Conservation (phyloP, 2,797 vertebrate species). For the Sylvia borin region DNA sequence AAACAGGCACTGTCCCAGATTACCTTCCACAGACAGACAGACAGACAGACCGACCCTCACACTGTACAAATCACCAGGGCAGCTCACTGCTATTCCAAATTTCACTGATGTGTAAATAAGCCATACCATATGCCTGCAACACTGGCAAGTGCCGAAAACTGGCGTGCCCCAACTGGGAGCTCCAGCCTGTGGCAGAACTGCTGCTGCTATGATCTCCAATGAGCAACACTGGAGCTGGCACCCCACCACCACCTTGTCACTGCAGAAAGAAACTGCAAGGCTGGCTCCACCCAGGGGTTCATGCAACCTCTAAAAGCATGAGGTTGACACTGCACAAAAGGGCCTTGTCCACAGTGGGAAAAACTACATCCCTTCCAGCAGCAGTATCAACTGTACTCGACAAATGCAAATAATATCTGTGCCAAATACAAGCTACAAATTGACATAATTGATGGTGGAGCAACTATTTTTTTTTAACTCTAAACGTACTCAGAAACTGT, state of each 20-base stretch:
- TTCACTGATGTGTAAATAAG: neutral
- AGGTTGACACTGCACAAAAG: neutral
- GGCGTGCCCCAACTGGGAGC: fast-evolving
- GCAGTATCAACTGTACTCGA: neutral
- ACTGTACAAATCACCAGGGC: neutral
- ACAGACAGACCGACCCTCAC: neutral
- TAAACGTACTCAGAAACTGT: neutral
- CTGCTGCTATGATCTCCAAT: neutral
- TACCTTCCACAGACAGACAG: neutral
- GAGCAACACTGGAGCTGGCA: neutral
- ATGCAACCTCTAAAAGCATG: neutral
- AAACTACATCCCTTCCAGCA: neutral
- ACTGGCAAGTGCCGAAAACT: neutral
- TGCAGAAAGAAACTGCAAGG: neutral
- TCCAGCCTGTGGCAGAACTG: neutral
- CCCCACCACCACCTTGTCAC: neutral
- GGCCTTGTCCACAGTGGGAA: neutral
- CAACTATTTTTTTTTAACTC: neutral
- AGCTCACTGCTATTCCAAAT: neutral
- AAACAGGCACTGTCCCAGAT: neutral
- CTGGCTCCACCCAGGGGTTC: neutral
- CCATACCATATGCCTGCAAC: fast-evolving
- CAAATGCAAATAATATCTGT: neutral
- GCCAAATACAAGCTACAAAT: neutral
- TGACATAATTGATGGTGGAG: neutral